Conservation (phyloP, 2,113 vertebrate genomes). For the Oryzias celebensis region DNA sequence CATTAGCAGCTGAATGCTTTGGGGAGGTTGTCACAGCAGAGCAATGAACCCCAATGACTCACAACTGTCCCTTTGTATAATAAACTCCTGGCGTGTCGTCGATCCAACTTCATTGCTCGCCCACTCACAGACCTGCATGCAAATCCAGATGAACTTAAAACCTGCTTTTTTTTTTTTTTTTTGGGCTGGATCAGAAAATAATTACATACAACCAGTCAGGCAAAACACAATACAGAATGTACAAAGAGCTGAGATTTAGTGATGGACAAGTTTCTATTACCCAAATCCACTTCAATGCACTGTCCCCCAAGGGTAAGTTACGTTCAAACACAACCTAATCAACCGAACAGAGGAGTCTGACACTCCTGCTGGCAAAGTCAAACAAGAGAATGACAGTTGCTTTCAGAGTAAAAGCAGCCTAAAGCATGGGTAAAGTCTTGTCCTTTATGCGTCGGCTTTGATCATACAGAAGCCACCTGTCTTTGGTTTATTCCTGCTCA, state of each 20-base stretch:
- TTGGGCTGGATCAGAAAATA: constrained; percentile 65
- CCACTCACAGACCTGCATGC: constrained; percentile 5
- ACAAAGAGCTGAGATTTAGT: constrained; percentile 59
- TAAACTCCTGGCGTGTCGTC: constrained; percentile 24
- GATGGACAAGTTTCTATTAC: constrained; percentile 70
- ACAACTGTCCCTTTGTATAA: constrained; percentile 44
- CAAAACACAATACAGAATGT: constrained; percentile 61
- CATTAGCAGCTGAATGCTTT: constrained; percentile 4
- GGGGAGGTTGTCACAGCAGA: constrained; percentile 4
- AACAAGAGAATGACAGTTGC: constrained; percentile 37
- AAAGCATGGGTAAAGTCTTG: background rate
- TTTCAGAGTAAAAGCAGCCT: constrained; percentile 15
- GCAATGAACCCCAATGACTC: constrained; percentile 42
- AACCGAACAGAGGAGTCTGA: constrained; percentile 34
- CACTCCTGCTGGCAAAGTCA: constrained; percentile 22
- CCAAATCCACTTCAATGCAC: constrained; percentile 56
- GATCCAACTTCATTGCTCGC: background rate
- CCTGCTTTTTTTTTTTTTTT: constrained; percentile 32
- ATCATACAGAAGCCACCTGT: constrained; percentile 15
- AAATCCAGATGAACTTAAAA: constrained; percentile 55
- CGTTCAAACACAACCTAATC: constrained; percentile 61
- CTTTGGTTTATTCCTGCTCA: background rate
- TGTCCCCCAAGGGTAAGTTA: constrained; percentile 50
- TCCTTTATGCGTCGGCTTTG: constrained; percentile 16
- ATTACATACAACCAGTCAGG: constrained; percentile 57